Conservation (phyloP, 2,888 invertebrate species). For the Oscheius myriophilus region DNA sequence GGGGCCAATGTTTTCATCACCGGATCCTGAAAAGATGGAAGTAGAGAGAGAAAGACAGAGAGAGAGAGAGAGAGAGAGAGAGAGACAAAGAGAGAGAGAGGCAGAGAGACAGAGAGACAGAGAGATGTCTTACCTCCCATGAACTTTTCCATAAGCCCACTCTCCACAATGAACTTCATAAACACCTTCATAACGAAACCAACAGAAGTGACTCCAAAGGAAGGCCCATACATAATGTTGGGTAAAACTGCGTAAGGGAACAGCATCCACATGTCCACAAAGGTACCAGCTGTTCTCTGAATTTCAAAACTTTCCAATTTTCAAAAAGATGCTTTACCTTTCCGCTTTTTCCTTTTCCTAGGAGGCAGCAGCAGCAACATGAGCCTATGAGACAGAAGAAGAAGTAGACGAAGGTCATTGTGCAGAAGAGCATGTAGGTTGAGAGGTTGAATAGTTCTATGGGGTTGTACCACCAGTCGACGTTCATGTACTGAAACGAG, state of each 20-base stretch:
- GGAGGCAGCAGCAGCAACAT: slow-evolving; percentile 43
- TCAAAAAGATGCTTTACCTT: slow-evolving; percentile 24
- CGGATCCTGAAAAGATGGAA: background rate
- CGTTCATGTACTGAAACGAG: slow-evolving; percentile 42
- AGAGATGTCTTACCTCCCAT: slow-evolving; percentile 15
- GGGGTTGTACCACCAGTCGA: slow-evolving; percentile 51
- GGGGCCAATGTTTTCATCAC: slow-evolving; percentile 2
- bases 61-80: background rate
- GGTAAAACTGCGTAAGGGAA: slow-evolving; percentile 48
- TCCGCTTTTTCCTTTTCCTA: slow-evolving; percentile 31
- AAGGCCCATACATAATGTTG: slow-evolving; percentile 48
- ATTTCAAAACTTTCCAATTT: background rate
- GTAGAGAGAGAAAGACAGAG: background rate
- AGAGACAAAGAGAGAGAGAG: no score
- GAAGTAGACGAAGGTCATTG: slow-evolving; percentile 47
- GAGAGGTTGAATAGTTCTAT: slow-evolving; percentile 50
- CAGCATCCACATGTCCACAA: slow-evolving; percentile 53
- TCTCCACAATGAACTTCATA: slow-evolving; percentile 38
- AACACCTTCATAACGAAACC: slow-evolving; percentile 43
- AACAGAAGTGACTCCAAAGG: slow-evolving; percentile 47
- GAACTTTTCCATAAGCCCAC: slow-evolving; percentile 31
- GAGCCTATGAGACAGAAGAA: slow-evolving; percentile 52
- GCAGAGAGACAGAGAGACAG: background rate
- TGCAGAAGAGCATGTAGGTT: slow-evolving; percentile 43
- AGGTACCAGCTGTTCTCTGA: slow-evolving; percentile 41